A percentile compares a stretch with the other conserved stretches of the same genome.
Evolutionary conservation across 2,113 vertebrate genomes (phyloP).

Genomic region (Vicugna pacos): DNA sequence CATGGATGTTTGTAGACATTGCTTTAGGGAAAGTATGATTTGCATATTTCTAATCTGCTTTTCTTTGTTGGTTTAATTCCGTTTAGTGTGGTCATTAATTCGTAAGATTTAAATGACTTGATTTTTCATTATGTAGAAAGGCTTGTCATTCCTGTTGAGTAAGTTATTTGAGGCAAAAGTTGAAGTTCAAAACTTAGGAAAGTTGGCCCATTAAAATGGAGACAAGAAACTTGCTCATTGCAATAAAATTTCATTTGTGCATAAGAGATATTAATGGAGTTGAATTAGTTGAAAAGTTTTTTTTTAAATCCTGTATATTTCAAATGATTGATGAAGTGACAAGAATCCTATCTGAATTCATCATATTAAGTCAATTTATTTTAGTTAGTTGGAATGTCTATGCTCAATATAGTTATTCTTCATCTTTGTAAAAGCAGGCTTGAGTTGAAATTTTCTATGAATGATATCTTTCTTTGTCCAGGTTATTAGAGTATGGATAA

Average conservation of each 20-base stretch:
- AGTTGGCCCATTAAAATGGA: neutral
- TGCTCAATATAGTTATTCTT: neutral
- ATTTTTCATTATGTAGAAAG: neutral
- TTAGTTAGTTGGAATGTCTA: neutral
- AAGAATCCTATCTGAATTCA: slow-evolving; percentile 10
- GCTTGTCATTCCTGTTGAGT: neutral
- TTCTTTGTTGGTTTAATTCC: neutral
- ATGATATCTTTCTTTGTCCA: neutral
- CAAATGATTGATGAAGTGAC: neutral
- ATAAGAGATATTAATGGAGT: neutral
- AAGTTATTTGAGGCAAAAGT: slow-evolving; percentile 5
- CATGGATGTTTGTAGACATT: neutral
- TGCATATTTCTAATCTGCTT: neutral
- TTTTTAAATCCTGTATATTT: slow-evolving; percentile 12
- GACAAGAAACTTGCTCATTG: neutral
- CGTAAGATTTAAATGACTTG: neutral
- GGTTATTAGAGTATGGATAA: neutral
- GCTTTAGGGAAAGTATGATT: neutral
- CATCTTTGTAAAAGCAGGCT: slow-evolving; percentile 22
- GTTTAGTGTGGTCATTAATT: neutral
- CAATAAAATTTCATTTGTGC: neutral
- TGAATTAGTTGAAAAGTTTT: neutral
- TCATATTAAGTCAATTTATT: neutral
- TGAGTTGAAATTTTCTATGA: slow-evolving; percentile 18
- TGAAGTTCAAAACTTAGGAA: neutral